Evolutionary conservation across 2,888 invertebrate genomes (phyloP).

Genomic region (Amblyteles armatorius): DNA sequence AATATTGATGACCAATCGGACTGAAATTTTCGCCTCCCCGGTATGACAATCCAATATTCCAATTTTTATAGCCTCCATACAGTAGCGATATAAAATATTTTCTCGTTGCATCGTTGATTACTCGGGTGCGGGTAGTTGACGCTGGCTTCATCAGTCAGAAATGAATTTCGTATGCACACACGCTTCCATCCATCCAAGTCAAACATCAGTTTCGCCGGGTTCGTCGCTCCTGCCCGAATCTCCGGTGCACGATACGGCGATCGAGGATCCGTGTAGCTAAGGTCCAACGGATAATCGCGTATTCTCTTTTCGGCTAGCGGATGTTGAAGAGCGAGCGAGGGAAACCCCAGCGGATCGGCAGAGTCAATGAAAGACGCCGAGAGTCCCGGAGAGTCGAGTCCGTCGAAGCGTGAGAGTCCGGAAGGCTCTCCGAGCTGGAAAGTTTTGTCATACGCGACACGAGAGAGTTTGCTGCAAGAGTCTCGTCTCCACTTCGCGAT

Average conservation of each 20-base stretch:
- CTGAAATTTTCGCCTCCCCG: conserved; percentile 35
- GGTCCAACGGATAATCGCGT: conserved; percentile 77
- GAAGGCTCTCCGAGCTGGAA: conserved; percentile 66
- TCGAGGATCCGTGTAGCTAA: conserved; percentile 56
- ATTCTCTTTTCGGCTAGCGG: conserved; percentile 80
- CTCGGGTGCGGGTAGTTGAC: conserved; percentile 17
- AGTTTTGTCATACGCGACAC: conserved; percentile 74
- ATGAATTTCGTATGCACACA: conserved; percentile 36
- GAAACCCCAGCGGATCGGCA: conserved; percentile 77
- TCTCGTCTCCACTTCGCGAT: conserved; percentile 37
- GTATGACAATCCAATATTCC: conserved; percentile 56
- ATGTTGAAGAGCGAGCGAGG: conserved; percentile 44
- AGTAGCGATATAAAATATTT: conserved; percentile 21
- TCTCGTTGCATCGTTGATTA: conserved; percentile 42
- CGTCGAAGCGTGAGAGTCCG: conserved; percentile 68
- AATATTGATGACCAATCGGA: conserved; percentile 71
- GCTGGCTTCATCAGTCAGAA: conserved; percentile 26
- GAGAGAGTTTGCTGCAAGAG: conserved; percentile 24
- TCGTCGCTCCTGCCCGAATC: conserved; percentile 10
- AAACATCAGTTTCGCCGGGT: conserved; percentile 47
- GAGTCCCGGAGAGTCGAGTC: conserved; percentile 64
- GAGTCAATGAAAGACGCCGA: conserved; percentile 78
- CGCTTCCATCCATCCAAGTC: conserved; percentile 38
- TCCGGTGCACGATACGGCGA: conserved; percentile 13
- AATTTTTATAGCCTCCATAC: conserved; percentile 45